Conservation (phyloP, 2,113 vertebrate species). For the Speoplatyrhinus poulsoni region DNA sequence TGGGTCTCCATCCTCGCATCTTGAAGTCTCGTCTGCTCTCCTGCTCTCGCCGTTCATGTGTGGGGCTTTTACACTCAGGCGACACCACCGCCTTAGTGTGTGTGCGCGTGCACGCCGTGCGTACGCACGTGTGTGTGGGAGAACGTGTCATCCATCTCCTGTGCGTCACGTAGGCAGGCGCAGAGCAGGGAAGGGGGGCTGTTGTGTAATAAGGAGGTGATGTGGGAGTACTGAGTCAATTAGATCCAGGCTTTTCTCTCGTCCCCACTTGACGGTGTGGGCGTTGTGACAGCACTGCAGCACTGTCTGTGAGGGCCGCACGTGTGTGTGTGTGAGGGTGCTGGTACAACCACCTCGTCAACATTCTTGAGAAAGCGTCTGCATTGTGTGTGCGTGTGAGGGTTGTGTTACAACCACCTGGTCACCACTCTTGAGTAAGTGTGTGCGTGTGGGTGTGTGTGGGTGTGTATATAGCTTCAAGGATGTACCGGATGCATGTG, state of each 20-base stretch:
- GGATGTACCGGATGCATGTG: slow-evolving; percentile 40
- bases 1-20: slow-evolving; percentile 58
- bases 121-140: slow-evolving; percentile 65
- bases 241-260: slow-evolving; percentile 60
- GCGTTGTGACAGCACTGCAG: slow-evolving; percentile 45
- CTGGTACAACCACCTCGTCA: too few species aligned
- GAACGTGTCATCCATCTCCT: slow-evolving; percentile 65
- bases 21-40: slow-evolving; percentile 63
- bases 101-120: slow-evolving; percentile 24
- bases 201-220: slow-evolving; percentile 72
- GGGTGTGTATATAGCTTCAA: slow-evolving; percentile 16
- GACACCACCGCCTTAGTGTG: slow-evolving; percentile 39
- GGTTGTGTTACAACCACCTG: neutral
- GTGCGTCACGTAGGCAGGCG: slow-evolving; percentile 66
- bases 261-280: slow-evolving; percentile 51
- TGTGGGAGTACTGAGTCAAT: slow-evolving; percentile 66
- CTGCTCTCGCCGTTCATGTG: slow-evolving; percentile 37
- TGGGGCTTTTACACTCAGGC: neutral
- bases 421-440: neutral
- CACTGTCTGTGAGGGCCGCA: neutral
- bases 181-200: slow-evolving; percentile 51
- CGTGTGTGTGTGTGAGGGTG: neutral
- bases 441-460: slow-evolving; percentile 39
- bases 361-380: too few species aligned
- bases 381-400: too few species aligned